Evolutionary conservation across 1,140 invertebrate genomes (phyloP), one percentile per base, ranked within the genome.

Genomic region (Caenorhabditis latens): DNA sequence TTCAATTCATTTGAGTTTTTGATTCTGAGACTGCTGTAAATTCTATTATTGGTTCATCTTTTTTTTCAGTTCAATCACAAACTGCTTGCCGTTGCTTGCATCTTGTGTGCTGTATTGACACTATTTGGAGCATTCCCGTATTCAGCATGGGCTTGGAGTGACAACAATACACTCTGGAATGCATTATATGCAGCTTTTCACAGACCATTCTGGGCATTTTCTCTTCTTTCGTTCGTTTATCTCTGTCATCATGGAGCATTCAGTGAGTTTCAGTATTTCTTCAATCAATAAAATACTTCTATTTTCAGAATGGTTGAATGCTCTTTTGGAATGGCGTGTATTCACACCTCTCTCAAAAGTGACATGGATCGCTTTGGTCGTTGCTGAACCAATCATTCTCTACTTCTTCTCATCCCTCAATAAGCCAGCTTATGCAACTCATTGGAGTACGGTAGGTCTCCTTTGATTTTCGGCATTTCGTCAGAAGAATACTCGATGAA

Each of bases 381-480:
- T 58, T 21, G 86, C 88, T 13, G 88, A 89, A 63, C 86, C 86
- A n/a, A 82, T 86, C 53, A 85, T 85, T 53, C 55, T 89, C 9
- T 85, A 82, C 65, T 85, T 88, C 50, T 89, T 89, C 87, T 89
- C 88, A n/a, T 89, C 88, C 57, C 88, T 89, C 43, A 79, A 89
- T 58, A 57, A 88, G n/a, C 88, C 88, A 24, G 63, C 87, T 53
- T 84, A 89, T 48, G 84, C 86, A 43, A 89, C 88, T 19, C 86
- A 89, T 48, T 86, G 86, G 83, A 83, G 83, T 55, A 88, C 84
- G 24, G 88, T 89, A 89, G 42, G 88, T 82, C 19, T 3, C 13
- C 16, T 63, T 40, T 42, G 9, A 13, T 65, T 65, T 65, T 65
- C 24, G 32, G 21, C 61, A 32, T 14, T 19, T 32, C 61, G 13